A percentile compares a stretch with the other conserved stretches of the same genome.
Conservation (phyloP, 1,140 invertebrate genomes). For the Acyrthosiphon pisum region DNA sequence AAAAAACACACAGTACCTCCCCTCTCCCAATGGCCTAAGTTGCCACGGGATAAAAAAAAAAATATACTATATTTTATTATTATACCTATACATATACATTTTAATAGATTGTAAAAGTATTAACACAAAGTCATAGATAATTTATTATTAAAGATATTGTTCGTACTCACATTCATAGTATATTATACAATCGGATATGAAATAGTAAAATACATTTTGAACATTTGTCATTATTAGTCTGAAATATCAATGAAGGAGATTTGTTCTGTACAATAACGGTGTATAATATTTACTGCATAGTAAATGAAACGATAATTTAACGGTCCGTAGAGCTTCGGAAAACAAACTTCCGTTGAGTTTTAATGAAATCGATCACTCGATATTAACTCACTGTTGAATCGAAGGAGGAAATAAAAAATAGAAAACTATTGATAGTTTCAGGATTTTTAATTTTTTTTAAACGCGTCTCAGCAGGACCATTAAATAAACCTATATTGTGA, state of each 20-base stretch:
- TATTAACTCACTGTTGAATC: background rate
- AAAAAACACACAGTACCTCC: too few relatives aligned
- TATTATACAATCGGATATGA: background rate
- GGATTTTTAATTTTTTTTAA: background rate
- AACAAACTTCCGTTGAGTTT: slow-evolving; percentile 7
- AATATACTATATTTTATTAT: background rate
- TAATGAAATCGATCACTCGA: background rate
- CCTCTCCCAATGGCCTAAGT: too few relatives aligned
- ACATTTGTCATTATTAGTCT: background rate
- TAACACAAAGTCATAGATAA: background rate
- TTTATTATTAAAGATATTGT: background rate
- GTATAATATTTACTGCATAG: background rate
- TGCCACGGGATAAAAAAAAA: too few relatives aligned
- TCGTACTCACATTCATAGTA: background rate
- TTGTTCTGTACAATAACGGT: background rate
- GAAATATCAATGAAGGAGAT: background rate
- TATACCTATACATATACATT: background rate
- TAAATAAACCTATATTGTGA: too few relatives aligned
- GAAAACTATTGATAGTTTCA: background rate
- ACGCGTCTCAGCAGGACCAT: background rate
- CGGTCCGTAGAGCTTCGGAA: background rate
- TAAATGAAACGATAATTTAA: background rate
- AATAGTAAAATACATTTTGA: background rate
- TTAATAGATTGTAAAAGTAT: background rate
- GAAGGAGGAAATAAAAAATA: background rate